Conservation (phyloP, 2,888 invertebrate species). For the Himalopsyche anomala region DNA sequence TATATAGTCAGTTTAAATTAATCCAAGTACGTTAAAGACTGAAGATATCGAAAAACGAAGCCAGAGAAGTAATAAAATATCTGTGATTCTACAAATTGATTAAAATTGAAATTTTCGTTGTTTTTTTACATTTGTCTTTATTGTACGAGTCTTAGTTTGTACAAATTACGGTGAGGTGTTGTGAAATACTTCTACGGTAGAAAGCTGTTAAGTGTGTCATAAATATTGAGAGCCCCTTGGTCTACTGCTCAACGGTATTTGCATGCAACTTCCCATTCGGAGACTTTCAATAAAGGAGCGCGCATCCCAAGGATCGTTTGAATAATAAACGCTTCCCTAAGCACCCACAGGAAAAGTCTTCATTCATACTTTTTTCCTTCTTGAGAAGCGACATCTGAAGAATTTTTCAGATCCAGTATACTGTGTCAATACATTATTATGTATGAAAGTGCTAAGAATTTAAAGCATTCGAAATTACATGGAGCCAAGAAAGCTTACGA, state of each 20-base stretch:
- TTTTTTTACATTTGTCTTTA: no score
- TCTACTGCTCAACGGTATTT: neutral
- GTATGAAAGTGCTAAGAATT: no score
- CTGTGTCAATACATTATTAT: no score
- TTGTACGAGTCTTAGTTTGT: neutral
- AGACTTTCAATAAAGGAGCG: constrained; percentile 12
- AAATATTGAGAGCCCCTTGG: constrained; percentile 27
- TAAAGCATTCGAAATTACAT: no score
- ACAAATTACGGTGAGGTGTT: neutral
- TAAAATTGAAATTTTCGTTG: no score
- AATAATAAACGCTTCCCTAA: constrained; percentile 52
- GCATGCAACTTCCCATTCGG: constrained; percentile 44
- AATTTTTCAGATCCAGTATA: neutral
- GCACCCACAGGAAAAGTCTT: constrained; percentile 33
- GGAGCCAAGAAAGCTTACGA: no score
- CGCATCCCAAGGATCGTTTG: constrained; percentile 48
- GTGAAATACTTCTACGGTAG: neutral
- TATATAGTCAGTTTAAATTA: no score
- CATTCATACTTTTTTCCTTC: constrained; percentile 32
- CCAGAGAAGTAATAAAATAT: no score
- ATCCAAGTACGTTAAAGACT: no score
- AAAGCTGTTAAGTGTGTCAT: constrained; percentile 22
- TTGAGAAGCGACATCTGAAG: neutral
- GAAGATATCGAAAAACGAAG: no score
- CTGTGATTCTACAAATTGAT: no score